phyloP scores from a whole-genome alignment of 2,888 invertebrate species.

The Digitonthophagus gazella region DNA sequence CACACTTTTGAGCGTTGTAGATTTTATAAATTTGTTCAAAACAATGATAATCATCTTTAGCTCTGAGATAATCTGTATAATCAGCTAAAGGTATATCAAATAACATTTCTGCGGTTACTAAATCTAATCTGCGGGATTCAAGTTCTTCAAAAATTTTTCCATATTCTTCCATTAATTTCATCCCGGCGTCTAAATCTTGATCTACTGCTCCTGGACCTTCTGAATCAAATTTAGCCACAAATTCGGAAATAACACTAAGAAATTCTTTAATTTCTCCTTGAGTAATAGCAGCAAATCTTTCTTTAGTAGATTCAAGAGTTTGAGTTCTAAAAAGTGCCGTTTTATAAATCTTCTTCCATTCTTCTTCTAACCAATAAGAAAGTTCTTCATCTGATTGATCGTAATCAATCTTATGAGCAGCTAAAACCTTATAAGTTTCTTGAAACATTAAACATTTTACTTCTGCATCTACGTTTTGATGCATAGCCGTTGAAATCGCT shows the following conservation, averaged over 20 bases:
- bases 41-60: conserved; percentile 62
- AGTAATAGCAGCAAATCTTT: conserved; percentile 80
- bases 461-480: conserved; percentile 75
- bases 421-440: conserved; percentile 74
- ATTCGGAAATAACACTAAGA: conserved; percentile 60
- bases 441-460: conserved; percentile 71
- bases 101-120: conserved; percentile 75
- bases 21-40: conserved; percentile 75
- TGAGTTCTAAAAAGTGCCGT: conserved; percentile 67
- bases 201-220: conserved; percentile 82
- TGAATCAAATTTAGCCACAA: conserved; percentile 69
- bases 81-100: conserved; percentile 86
- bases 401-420: conserved; percentile 65
- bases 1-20: conserved; percentile 74
- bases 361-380: conserved; percentile 61
- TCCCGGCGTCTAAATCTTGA: conserved; percentile 72
- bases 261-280: conserved; percentile 72
- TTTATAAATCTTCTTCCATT: conserved; percentile 69
- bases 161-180: conserved; percentile 70
- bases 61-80: conserved; percentile 70
- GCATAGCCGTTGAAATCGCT: conserved; percentile 73
- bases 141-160: conserved; percentile 63
- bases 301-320: conserved; percentile 77
- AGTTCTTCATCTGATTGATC: conserved; percentile 57
- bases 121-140: conserved; percentile 63